Evolutionary conservation across 2,797 vertebrate genomes (phyloP).

Genomic region (Emys orbicularis): DNA sequence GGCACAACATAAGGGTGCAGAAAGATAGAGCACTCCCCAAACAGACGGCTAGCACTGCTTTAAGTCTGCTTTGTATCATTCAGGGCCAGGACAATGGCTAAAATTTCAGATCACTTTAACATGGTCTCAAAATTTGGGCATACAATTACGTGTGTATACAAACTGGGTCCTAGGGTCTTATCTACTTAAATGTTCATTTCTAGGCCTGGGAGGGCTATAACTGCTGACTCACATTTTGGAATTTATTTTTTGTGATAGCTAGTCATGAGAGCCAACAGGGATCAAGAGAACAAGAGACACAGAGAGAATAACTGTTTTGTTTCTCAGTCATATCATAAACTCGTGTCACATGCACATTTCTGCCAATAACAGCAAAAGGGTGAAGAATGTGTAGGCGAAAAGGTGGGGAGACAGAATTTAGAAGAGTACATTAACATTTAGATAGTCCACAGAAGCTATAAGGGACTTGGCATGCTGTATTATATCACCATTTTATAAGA

Average conservation of each 20-base stretch:
- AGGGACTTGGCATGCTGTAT: background rate
- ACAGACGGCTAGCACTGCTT: background rate
- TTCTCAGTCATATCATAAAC: background rate
- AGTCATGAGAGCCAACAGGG: background rate
- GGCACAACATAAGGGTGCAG: background rate
- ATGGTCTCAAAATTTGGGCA: background rate
- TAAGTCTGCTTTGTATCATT: background rate
- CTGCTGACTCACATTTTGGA: background rate
- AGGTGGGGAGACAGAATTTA: background rate
- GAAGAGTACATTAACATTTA: background rate
- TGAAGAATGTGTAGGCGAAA: background rate
- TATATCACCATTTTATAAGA: background rate
- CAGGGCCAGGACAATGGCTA: background rate
- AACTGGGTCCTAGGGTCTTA: background rate
- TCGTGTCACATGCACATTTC: background rate
- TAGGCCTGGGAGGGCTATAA: background rate
- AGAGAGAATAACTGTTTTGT: background rate
- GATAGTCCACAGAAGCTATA: constrained; percentile 5
- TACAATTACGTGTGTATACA: background rate
- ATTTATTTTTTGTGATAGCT: background rate
- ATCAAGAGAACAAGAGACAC: constrained; percentile 28
- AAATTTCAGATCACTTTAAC: background rate
- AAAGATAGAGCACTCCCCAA: background rate
- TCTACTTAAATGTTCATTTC: background rate
- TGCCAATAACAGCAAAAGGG: constrained; percentile 19